Evolutionary conservation across 2,888 invertebrate genomes (phyloP).

Genomic region (Teleogryllus oceanicus): DNA sequence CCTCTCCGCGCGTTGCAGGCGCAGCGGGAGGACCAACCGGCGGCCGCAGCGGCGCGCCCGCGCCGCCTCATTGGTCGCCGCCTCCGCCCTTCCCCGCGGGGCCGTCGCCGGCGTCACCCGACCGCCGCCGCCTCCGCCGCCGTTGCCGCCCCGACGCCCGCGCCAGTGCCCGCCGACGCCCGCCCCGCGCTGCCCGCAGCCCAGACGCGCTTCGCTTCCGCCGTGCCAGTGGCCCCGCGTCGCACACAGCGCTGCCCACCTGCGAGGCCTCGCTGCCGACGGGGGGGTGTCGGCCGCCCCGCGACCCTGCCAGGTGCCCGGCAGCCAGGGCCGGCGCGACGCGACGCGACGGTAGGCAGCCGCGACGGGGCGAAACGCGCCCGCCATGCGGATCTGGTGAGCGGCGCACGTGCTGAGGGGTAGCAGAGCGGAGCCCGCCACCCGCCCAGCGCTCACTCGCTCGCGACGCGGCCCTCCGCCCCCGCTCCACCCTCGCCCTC

Average conservation of each 20-base stretch:
- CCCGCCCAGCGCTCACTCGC: no score
- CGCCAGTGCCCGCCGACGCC: not conserved
- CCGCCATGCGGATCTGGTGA: no score
- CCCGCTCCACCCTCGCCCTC: no score
- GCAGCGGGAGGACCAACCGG: not conserved
- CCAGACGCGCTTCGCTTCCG: not conserved
- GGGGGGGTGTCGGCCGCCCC: not conserved
- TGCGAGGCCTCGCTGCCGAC: not conserved
- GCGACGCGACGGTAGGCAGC: no score
- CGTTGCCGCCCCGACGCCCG: not conserved
- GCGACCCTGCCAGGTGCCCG: not conserved
- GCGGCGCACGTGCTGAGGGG: no score
- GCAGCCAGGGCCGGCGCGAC: not conserved
- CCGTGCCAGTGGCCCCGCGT: no score
- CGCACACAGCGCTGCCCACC: no score
- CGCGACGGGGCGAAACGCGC: no score
- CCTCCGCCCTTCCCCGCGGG: not conserved
- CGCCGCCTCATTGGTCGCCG: conserved; percentile 18
- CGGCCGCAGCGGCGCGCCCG: not conserved
- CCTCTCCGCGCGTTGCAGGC: not conserved
- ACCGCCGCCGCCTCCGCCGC: not conserved
- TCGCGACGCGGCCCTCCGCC: no score
- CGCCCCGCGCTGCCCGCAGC: not conserved
- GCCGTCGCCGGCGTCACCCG: not conserved
- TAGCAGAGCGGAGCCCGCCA: no score